Conservation (phyloP, 2,888 invertebrate species). For the Mylabris sibirica region DNA sequence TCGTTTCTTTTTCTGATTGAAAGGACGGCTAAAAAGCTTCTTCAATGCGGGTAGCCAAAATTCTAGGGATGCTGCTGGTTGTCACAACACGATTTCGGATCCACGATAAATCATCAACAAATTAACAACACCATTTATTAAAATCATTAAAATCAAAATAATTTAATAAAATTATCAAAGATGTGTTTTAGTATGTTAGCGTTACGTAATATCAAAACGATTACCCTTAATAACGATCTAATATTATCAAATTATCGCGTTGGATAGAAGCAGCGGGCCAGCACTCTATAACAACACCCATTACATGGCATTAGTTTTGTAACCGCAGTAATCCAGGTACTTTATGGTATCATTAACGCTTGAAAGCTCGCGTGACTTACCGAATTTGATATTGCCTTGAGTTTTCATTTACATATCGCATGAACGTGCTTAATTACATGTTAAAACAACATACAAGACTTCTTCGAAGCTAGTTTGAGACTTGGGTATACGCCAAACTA, state of each 20-base stretch:
- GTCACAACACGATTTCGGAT: background rate
- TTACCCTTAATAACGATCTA: conserved; percentile 51
- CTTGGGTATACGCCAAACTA: background rate
- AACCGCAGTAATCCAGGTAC: conserved; percentile 57
- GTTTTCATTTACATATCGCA: conserved; percentile 58
- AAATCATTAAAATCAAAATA: conserved; percentile 25
- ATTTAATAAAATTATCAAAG: conserved; percentile 37
- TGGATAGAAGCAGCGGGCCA: conserved; percentile 50
- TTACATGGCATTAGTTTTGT: conserved; percentile 58
- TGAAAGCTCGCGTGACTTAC: conserved; percentile 57
- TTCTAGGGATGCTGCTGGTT: no score
- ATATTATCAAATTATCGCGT: conserved; percentile 55
- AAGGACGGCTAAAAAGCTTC: no score
- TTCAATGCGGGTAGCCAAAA: no score
- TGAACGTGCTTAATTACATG: conserved; percentile 54
- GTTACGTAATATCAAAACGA: conserved; percentile 50
- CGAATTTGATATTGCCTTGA: conserved; percentile 54
- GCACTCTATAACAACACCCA: conserved; percentile 55
- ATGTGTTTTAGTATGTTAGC: conserved; percentile 40
- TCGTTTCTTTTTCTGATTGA: no score
- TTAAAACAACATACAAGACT: conserved; percentile 16
- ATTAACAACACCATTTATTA: background rate
- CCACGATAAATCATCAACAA: background rate
- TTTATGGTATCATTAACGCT: conserved; percentile 57
- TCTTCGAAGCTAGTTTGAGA: background rate